These are phyloP conservation scores for Erythrocercus mccallii DNA, from an alignment of 2,113 vertebrate species.

Conservation along the genomic window DNA sequence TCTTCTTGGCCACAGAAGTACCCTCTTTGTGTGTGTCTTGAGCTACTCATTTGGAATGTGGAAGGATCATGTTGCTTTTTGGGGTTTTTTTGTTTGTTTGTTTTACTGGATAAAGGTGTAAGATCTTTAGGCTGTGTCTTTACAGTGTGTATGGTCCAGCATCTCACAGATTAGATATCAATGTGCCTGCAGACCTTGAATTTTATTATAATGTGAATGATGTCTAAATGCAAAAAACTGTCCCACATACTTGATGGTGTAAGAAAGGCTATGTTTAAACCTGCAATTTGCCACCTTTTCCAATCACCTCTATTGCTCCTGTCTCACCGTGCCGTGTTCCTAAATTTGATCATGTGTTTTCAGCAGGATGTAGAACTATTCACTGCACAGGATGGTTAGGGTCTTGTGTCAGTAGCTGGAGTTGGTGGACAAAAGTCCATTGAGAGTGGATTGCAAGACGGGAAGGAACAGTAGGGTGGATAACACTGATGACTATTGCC, in stretches of 20 bases:
- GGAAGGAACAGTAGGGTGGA: neutral
- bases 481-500: neutral
- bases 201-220: neutral
- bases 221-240: neutral
- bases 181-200: neutral
- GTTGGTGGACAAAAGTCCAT: neutral
- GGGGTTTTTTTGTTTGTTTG: neutral
- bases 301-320: neutral
- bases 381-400: neutral
- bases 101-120: neutral
- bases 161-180: neutral
- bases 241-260: neutral
- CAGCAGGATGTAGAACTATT: neutral
- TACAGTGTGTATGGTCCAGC: neutral
- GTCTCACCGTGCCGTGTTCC: rapidly evolving
- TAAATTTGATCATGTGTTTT: neutral
- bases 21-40: neutral
- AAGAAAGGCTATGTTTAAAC: neutral
- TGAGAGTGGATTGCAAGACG: neutral
- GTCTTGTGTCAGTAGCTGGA: neutral
- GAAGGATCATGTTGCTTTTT: neutral
- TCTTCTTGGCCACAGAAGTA: neutral
- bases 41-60: neutral
- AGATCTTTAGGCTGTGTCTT: neutral
- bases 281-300: neutral